A percentile compares a stretch with the other conserved stretches of the same genome.
Conservation (phyloP, 2,113 vertebrate species). For the Perca flavescens region DNA sequence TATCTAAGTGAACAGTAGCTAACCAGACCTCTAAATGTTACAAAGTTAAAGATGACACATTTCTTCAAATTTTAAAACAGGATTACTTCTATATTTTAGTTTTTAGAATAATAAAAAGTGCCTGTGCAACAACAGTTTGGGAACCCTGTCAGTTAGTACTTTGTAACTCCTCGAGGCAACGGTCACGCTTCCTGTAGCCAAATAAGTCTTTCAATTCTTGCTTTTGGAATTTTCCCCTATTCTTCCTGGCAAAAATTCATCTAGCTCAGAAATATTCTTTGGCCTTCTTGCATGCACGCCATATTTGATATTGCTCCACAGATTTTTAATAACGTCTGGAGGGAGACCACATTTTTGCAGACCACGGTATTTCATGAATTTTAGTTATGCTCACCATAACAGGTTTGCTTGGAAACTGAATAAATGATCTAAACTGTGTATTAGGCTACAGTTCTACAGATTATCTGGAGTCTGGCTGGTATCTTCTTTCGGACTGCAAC, state of each 20-base stretch:
- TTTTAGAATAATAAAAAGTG: background rate
- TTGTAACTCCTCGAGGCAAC: background rate
- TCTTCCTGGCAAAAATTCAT: background rate
- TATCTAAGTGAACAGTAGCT: background rate
- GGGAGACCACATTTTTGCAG: too few relatives aligned
- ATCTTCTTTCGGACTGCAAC: background rate
- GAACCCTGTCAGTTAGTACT: too few relatives aligned
- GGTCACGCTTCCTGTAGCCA: background rate
- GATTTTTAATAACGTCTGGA: too few relatives aligned
- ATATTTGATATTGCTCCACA: too few relatives aligned
- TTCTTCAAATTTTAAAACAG: background rate
- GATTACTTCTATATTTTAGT: background rate
- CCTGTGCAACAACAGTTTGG: background rate
- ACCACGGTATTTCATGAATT: background rate
- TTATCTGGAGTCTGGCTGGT: background rate
- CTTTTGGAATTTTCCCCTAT: background rate
- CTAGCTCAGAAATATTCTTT: too few relatives aligned
- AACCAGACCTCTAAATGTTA: background rate
- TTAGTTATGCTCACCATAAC: background rate
- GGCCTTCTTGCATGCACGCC: too few relatives aligned
- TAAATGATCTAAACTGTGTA: background rate
- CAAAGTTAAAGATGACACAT: background rate
- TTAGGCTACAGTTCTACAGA: background rate
- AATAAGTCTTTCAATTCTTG: background rate
- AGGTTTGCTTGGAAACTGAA: too few relatives aligned